Base-by-base conservation (phyloP, 2,113 vertebrate species). In the Passerina amoena region DNA sequence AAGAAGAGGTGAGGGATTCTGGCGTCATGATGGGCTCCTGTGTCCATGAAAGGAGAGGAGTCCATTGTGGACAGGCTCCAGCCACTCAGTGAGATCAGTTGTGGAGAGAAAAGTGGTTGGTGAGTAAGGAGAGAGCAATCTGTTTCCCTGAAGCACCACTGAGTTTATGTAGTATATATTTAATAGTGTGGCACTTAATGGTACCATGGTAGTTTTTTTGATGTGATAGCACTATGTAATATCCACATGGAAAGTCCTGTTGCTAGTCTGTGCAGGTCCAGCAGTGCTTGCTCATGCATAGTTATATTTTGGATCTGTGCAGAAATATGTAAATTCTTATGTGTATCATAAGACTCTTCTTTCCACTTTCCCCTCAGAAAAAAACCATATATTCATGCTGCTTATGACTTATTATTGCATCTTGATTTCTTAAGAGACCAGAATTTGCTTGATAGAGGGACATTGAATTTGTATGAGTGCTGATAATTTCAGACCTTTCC, bases 361-460 rank as follows among this genome's bases (percentile, higher is more conserved):
- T 90, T 86, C 73, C 28, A 68, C 78, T 84, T 81, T 40, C 18
- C 7, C 8, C 18, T 88, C 59, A 83, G 60, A 59, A 78, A 79
- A 53, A 50, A 2, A 28, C 0, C 0, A 0, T 6, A 7, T 66
- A 38, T 91, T 86, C 84, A 12, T 92, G 48, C 38, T 89, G 33
- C n/a, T 72, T 79, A 57, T 44, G 50, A 45, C 23, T 86, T 94
- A 40, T 18, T 79, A 33, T 40, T 92, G 23, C 24, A 50, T 73
- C 73, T 79, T 94, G 50, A 61, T 88, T 91, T 83, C 60, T 68
- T 92, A 82, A 80, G 78, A 92, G 54, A 79, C 21, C 35, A 73
- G 54, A 77, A 79, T 82, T 94, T 96, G 42, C 59, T 33, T 89
- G 30, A 59, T 70, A 54, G 78, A 78, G n/a, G 33, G 69, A 44